Base-by-base conservation (phyloP, 2,888 invertebrate species). In the Scaptomyza parva region DNA sequence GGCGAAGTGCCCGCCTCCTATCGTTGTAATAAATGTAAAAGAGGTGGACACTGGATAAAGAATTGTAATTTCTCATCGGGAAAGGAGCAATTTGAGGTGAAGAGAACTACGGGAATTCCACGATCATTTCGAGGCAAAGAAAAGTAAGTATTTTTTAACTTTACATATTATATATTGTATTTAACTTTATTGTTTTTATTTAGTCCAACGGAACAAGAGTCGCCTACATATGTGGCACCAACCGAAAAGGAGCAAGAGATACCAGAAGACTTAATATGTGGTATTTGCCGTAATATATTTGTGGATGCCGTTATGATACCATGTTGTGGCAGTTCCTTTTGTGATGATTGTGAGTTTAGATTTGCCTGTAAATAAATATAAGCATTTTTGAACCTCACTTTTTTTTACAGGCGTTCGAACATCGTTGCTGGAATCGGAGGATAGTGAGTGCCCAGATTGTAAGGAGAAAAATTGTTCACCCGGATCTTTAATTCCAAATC, bases 291-390 rank as follows among this genome's bases (percentile, higher is more conserved):
- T 52, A 97, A 98, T 91, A 93, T 99, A 39, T 94, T 99, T 69
- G 95, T 96, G 0, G 99, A 99, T 92, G 99, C 99, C 35, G 98
- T 99, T 26, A 96, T 99, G 94, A 98, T 98, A 90, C 98, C 98
- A 0, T 99, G 99, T 91, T 99, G 99, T 92, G 99, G 99, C 3
- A 97, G 97, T 91, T 98, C 98, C 9, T 99, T 98, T 92, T 99
- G 99, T 92, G 99, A 99, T 92, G 99, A 99, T 92, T 99, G 99
- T 96, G 93, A 94, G 95, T 93, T 60, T 28, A 33, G 8, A 54
- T 12, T 17, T 28, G 3, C 6, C 1, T 14, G 11, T n/a, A 28
- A 3, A 17, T n/a, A 8, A 1, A 17, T 1, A 17, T 9, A 9
- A 9, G 37, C 17, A 37, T 9, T 1, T 17, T 9, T 4, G 17